Percentiles rank a stretch among this genome's conserved stretches.
phyloP scores from a whole-genome alignment of 2,113 vertebrate genomes.

The Barbus barbus region DNA sequence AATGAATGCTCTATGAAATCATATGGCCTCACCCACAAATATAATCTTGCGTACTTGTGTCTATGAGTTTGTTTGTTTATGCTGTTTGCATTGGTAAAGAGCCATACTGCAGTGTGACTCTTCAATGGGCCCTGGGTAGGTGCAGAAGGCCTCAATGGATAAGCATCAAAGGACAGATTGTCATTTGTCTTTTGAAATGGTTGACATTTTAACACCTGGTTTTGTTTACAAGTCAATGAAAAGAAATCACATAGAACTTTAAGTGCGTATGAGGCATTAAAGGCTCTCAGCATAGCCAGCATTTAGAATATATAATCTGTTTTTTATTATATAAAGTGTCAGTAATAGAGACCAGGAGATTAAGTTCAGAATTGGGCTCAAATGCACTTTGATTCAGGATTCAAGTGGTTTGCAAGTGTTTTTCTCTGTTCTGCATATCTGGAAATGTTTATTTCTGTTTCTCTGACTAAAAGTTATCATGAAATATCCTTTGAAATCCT shows the following conservation, averaged over 20 bases:
- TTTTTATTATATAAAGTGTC: conserved; percentile 15
- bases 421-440: background rate
- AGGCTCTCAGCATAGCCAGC: background rate
- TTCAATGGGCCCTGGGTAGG: conserved; percentile 14
- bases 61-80: conserved; percentile 7
- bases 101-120: conserved; percentile 17
- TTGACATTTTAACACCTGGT: conserved; percentile 26
- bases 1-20: conserved; percentile 36
- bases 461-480: background rate
- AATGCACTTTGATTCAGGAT: background rate
- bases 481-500: background rate
- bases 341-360: conserved; percentile 10
- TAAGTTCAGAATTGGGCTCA: background rate
- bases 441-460: background rate
- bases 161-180: conserved; percentile 42
- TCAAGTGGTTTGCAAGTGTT: background rate
- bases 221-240: conserved; percentile 44
- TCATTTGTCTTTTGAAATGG: conserved; percentile 38
- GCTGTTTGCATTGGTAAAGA: conserved; percentile 35
- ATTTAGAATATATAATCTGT: conserved; percentile 7
- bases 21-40: background rate
- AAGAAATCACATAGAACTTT: conserved; percentile 28
- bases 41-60: conserved; percentile 11
- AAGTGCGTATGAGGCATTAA: background rate
- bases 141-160: conserved; percentile 36